These are phyloP conservation scores for Nyctibius grandis DNA, from an alignment of 2,797 vertebrate genomes.

Conservation along the genomic window DNA sequence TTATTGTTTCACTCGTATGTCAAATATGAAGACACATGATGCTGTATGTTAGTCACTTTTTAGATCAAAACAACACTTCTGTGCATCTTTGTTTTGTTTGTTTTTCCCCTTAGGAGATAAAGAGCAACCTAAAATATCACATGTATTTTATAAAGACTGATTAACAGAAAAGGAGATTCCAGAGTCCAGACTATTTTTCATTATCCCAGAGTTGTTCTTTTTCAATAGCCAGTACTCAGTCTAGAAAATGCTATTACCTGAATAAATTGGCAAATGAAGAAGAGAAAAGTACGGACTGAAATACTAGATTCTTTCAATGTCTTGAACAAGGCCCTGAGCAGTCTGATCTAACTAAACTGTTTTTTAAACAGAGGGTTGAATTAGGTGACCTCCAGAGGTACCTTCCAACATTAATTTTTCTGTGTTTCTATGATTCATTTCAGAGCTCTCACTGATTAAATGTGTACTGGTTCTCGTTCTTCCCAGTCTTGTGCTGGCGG, in stretches of 20 bases:
- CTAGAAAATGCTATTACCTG: not conserved
- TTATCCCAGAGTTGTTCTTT: not conserved
- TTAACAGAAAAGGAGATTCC: not conserved
- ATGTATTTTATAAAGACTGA: not conserved
- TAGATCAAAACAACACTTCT: not conserved
- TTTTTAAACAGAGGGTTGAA: not conserved
- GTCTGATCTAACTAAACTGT: not conserved
- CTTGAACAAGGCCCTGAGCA: not conserved
- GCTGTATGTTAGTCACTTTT: not conserved
- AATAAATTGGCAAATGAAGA: not conserved
- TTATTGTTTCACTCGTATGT: not conserved
- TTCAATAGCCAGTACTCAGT: slow-evolving; percentile 6
- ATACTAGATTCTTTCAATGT: not conserved
- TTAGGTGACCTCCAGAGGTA: not conserved
- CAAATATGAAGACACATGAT: not conserved
- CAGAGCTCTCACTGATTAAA: not conserved
- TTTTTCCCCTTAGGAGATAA: not conserved
- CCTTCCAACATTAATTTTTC: not conserved
- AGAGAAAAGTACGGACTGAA: not conserved
- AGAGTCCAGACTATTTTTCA: not conserved
- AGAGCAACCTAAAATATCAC: not conserved
- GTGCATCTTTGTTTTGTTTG: not conserved
- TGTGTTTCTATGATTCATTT: not conserved
- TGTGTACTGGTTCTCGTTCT: not conserved
- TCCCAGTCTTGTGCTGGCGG: not conserved